Evolutionary conservation across 2,113 vertebrate species (phyloP).

Genomic region (Loxodonta africana): DNA sequence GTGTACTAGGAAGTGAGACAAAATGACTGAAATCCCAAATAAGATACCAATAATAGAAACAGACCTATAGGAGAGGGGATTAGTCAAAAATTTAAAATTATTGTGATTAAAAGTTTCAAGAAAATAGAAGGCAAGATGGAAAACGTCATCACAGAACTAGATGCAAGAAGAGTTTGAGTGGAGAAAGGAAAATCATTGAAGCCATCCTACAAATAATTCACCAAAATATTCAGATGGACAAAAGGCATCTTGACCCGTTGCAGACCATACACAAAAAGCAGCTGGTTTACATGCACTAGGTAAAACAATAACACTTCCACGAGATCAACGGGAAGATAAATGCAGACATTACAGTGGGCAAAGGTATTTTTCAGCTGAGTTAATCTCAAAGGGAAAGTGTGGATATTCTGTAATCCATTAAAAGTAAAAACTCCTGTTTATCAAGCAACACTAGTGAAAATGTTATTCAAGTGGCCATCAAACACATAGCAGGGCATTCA

Average conservation of each 20-base stretch:
- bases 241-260: neutral
- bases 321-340: neutral
- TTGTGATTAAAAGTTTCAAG: neutral
- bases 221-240: rapidly evolving
- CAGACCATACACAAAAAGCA: too few species aligned
- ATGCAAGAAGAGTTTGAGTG: neutral
- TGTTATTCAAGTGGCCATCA: neutral
- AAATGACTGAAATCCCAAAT: neutral
- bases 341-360: neutral
- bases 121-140: neutral
- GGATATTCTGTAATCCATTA: neutral
- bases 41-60: neutral
- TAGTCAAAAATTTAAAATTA: neutral
- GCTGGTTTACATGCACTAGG: neutral
- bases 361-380: neutral
- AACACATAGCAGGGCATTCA: neutral
- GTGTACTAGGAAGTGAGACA: neutral
- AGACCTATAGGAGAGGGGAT: neutral
- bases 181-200: neutral
- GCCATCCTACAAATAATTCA: neutral
- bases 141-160: neutral
- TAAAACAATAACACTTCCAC: neutral
- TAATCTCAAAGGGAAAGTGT: neutral
- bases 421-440: neutral
- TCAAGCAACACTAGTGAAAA: neutral